Percentiles rank a stretch among this genome's conserved stretches.
These are phyloP conservation scores for Vulpes vulpes DNA, from an alignment of 2,113 vertebrate genomes.

Conservation along the genomic window DNA sequence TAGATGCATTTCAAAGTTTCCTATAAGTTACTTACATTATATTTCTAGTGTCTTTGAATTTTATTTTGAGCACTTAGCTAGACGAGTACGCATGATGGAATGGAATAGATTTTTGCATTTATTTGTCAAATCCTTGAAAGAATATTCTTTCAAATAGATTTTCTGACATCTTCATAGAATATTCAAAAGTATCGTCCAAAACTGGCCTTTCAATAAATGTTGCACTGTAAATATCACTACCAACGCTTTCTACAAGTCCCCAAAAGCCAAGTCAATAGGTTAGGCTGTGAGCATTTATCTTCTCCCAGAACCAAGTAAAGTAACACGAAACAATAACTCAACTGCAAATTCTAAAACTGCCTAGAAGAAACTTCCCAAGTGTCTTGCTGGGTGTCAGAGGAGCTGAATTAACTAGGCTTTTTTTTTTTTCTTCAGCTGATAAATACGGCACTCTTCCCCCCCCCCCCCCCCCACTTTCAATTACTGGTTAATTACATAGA, in stretches of 20 bases:
- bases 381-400: not conserved
- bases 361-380: not conserved
- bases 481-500: not conserved
- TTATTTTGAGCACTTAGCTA: not conserved
- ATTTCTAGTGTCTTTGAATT: not conserved
- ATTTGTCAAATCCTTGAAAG: constrained; percentile 37
- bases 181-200: not conserved
- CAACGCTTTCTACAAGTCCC: not conserved
- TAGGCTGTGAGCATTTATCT: not conserved
- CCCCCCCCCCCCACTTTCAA: no score
- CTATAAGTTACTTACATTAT: not conserved
- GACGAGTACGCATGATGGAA: not conserved
- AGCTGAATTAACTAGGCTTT: not conserved
- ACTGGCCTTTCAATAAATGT: not conserved
- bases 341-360: not conserved
- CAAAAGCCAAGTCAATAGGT: not conserved
- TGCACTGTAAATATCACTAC: not conserved
- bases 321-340: not conserved
- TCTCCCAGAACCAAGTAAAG: not conserved
- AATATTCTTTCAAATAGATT: not conserved
- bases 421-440: not conserved
- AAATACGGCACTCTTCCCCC: accelerated
- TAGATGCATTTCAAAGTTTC: not conserved
- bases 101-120: not conserved
- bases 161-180: not conserved